phyloP scores from a whole-genome alignment of 35 echinoderm and acorn worm genomes.

The Anneissia japonica region DNA sequence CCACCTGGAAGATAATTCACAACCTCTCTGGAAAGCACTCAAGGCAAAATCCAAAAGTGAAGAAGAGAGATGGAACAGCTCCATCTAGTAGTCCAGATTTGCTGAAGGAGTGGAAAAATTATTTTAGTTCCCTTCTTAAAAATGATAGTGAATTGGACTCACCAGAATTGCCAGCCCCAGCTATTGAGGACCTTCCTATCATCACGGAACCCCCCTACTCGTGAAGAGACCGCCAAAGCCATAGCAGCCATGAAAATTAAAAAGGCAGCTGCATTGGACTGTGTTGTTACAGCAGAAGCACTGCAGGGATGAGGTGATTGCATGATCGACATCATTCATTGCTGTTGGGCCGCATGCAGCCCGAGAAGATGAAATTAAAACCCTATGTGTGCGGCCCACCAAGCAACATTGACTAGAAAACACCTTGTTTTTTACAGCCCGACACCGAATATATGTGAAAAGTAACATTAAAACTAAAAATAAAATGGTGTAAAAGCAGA shows the following conservation, averaged over 20 bases:
- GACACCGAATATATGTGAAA: too few species aligned
- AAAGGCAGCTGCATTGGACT: conserved; percentile 10
- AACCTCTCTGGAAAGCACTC: conserved; percentile 16
- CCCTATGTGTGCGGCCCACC: too few species aligned
- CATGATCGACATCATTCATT: conserved; percentile 24
- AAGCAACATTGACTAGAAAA: too few species aligned
- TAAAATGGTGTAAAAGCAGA: too few species aligned
- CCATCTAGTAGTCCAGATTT: background rate
- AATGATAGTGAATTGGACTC: conserved; percentile 10
- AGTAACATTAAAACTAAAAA: too few species aligned
- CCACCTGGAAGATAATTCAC: conserved; percentile 20
- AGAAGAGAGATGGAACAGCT: conserved; percentile 19
- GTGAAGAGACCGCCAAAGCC: conserved; percentile 21
- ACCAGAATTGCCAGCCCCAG: background rate
- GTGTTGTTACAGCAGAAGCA: conserved; percentile 14
- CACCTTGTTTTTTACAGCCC: too few species aligned
- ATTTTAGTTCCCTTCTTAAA: conserved; percentile 33
- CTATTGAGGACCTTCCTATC: conserved; percentile 20
- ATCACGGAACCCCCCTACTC: conserved; percentile 12
- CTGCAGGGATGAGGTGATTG: conserved; percentile 11
- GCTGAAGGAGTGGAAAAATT: background rate
- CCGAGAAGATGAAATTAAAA: too few species aligned
- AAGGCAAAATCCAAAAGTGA: conserved; percentile 18
- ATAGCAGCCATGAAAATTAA: conserved; percentile 6
- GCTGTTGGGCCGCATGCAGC: too few species aligned